Conservation (phyloP, 2,797 vertebrate genomes). For the Sorex maritimensis region DNA sequence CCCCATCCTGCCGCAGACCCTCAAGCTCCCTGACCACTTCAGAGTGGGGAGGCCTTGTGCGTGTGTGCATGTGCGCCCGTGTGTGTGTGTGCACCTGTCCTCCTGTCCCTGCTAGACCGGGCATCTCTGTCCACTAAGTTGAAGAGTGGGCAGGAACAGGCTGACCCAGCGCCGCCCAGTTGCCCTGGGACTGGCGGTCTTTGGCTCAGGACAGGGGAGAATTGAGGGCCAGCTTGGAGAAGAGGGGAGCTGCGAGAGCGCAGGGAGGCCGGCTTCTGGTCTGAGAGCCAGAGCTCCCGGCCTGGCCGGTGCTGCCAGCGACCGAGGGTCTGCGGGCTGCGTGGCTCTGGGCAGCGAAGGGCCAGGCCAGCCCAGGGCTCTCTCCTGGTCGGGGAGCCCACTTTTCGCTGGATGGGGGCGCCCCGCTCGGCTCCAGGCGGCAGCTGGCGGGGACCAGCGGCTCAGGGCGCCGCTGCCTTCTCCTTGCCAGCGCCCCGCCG, state of each 20-base stretch:
- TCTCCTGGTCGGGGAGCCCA: neutral
- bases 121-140: neutral
- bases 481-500: neutral
- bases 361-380: neutral
- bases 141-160: neutral
- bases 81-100: neutral
- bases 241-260: no score
- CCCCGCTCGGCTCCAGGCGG: neutral
- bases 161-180: no score
- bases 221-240: no score
- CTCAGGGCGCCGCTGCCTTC: neutral
- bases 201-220: no score
- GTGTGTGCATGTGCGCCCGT: neutral
- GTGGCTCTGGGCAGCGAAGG: neutral
- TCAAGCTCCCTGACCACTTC: no score
- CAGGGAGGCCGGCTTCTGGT: no score
- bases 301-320: constrained; percentile 31
- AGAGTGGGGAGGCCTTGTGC: constrained; percentile 12
- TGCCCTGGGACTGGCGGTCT: no score
- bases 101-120: neutral
- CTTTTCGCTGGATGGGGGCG: constrained; percentile 74
- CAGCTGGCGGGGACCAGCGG: no score
- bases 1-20: no score
- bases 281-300: no score
- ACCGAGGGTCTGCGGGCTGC: neutral